phyloP scores from a whole-genome alignment of 2,888 invertebrate genomes.

The Clostera curtula region DNA sequence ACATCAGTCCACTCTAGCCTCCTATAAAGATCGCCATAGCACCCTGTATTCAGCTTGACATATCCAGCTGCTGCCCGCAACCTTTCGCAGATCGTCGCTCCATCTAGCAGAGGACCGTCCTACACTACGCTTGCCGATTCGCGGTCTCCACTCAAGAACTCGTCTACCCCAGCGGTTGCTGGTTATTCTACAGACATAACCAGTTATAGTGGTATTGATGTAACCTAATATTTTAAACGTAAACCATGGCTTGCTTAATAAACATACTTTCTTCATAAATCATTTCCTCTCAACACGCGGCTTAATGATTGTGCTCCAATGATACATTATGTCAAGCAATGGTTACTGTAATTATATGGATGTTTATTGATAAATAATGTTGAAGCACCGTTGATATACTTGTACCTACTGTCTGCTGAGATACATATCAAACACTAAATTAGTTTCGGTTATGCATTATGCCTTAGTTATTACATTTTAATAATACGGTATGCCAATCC shows the following conservation, averaged over 20 bases:
- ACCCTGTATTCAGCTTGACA: too few relatives aligned
- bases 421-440: conserved; percentile 12
- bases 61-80: too few relatives aligned
- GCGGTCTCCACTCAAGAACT: too few relatives aligned
- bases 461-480: conserved; percentile 8
- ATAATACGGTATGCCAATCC: conserved; percentile 7
- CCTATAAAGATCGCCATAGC: too few relatives aligned
- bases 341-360: conserved; percentile 11
- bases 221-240: conserved; percentile 1
- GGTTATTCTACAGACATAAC: too few relatives aligned
- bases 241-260: conserved; percentile 4
- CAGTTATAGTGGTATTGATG: not conserved
- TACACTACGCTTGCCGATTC: too few relatives aligned
- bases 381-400: conserved; percentile 9
- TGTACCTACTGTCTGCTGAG: too few relatives aligned
- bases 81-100: too few relatives aligned
- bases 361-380: conserved; percentile 14
- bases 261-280: conserved; percentile 17
- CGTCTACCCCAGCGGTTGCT: too few relatives aligned
- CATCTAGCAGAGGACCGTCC: too few relatives aligned
- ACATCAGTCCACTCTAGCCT: too few relatives aligned
- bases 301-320: conserved; percentile 21
- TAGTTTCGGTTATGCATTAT: conserved; percentile 4
- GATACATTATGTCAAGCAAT: conserved; percentile 18
- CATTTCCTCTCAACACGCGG: conserved; percentile 15